A percentile compares a stretch with the other conserved stretches of the same genome.
phyloP scores from a whole-genome alignment of 1,140 invertebrate species.

The Megathymus violae region DNA sequence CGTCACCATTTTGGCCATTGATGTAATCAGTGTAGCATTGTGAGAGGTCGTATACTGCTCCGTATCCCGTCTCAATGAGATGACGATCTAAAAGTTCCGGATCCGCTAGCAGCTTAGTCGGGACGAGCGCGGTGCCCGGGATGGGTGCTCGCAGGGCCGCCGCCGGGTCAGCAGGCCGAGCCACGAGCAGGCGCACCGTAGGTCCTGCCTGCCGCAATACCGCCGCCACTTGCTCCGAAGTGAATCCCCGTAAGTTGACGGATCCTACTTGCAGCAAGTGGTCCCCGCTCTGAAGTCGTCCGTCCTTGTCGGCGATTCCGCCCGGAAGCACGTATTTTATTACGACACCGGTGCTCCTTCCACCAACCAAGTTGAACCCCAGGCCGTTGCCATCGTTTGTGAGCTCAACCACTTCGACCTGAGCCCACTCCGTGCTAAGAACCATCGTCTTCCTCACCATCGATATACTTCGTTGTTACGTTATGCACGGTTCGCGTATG shows the following conservation, averaged over 20 bases:
- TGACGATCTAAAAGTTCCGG: conserved; percentile 91
- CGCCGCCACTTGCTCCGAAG: conserved; percentile 96
- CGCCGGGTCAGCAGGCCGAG: conserved; percentile 91
- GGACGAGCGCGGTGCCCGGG: conserved; percentile 86
- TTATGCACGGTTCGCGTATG: conserved; percentile 55
- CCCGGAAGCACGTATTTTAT: conserved; percentile 97
- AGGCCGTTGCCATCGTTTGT: conserved; percentile 92
- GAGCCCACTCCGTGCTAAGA: conserved; percentile 95
- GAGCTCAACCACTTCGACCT: conserved; percentile 95
- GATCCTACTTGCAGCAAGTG: conserved; percentile 97
- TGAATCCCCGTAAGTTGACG: conserved; percentile 95
- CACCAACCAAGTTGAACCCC: conserved; percentile 97
- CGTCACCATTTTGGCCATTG: conserved; percentile 71
- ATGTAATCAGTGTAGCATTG: conserved; percentile 78
- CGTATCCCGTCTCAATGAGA: conserved; percentile 88
- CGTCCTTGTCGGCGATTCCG: conserved; percentile 95
- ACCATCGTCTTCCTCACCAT: conserved; percentile 85
- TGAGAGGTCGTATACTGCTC: conserved; percentile 75
- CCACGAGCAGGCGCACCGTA: conserved; percentile 95
- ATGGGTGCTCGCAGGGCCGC: conserved; percentile 87
- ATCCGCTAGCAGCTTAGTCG: too few relatives aligned
- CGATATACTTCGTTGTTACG: conserved; percentile 71
- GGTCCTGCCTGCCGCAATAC: conserved; percentile 94
- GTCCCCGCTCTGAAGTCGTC: conserved; percentile 94
- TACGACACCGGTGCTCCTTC: conserved; percentile 97